Conservation (phyloP, 2,888 invertebrate species). For the Caenorhabditis uteleia region DNA sequence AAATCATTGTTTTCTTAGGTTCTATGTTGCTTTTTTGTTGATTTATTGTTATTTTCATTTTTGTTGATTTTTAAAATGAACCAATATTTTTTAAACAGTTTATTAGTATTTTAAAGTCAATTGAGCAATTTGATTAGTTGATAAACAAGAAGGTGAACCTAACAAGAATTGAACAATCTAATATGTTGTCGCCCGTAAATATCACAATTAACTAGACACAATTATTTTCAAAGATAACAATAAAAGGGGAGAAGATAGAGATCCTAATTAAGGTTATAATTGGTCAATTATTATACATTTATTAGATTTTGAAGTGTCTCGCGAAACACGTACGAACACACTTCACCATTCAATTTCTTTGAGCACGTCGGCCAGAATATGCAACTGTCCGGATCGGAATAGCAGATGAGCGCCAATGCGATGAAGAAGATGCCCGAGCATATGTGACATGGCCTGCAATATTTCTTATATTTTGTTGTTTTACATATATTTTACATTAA, state of each 20-base stretch:
- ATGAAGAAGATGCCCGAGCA: constrained; percentile 93
- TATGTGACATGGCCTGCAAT: constrained; percentile 88
- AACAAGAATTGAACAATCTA: constrained; percentile 1
- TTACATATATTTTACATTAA: background rate
- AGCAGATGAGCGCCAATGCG: constrained; percentile 91
- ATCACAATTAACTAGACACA: background rate
- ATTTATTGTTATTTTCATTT: constrained; percentile 3
- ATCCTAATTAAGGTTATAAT: constrained; percentile 6
- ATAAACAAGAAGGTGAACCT: background rate
- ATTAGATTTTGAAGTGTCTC: constrained; percentile 14
- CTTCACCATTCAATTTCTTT: constrained; percentile 57
- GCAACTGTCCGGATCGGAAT: constrained; percentile 90
- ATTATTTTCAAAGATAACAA: constrained; percentile 2
- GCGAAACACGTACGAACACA: constrained; percentile 54
- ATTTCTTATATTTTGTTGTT: background rate
- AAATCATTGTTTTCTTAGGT: constrained; percentile 61
- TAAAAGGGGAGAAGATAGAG: background rate
- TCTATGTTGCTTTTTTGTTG: constrained; percentile 1
- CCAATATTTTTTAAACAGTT: background rate
- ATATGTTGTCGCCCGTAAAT: constrained; percentile 1
- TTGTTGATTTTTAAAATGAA: no score
- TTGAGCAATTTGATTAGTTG: background rate
- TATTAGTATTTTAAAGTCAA: background rate
- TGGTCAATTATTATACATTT: background rate
- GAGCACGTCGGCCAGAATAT: constrained; percentile 79